Evolutionary conservation across 2,797 vertebrate genomes (phyloP).

Genomic region (Myotis daubentonii): DNA sequence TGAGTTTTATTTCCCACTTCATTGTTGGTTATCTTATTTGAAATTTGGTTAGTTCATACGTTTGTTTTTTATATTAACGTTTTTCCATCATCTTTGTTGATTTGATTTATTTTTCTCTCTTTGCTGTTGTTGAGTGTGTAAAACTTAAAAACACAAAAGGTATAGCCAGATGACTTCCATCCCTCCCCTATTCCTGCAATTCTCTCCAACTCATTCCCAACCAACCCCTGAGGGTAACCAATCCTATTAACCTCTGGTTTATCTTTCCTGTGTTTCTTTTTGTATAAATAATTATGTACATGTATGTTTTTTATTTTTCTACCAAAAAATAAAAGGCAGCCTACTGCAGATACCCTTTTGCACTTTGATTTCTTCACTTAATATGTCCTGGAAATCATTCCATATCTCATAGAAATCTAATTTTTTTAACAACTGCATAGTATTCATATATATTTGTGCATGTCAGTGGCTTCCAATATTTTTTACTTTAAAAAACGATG

Average conservation of each 20-base stretch:
- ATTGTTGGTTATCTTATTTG: neutral
- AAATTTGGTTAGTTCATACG: neutral
- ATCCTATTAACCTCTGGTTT: neutral
- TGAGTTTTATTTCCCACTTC: slow-evolving; percentile 29
- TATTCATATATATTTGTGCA: neutral
- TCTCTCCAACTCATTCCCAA: neutral
- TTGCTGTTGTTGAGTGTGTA: neutral
- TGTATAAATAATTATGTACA: neutral
- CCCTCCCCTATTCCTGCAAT: neutral
- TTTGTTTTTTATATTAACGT: neutral
- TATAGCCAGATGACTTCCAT: neutral
- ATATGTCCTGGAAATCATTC: neutral
- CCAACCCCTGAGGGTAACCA: neutral
- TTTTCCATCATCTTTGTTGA: neutral
- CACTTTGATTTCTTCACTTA: slow-evolving; percentile 55
- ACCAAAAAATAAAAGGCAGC: neutral
- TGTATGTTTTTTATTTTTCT: slow-evolving; percentile 15
- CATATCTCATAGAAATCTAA: neutral
- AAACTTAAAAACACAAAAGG: slow-evolving; percentile 23
- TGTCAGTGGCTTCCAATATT: neutral
- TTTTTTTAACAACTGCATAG: neutral
- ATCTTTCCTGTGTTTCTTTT: slow-evolving; percentile 32
- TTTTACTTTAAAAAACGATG: neutral
- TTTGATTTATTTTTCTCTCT: slow-evolving; percentile 30
- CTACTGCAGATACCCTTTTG: neutral